These are phyloP conservation scores for Diachasmimorpha longicaudata DNA, from an alignment of 1,140 invertebrate species.

Conservation along the genomic window DNA sequence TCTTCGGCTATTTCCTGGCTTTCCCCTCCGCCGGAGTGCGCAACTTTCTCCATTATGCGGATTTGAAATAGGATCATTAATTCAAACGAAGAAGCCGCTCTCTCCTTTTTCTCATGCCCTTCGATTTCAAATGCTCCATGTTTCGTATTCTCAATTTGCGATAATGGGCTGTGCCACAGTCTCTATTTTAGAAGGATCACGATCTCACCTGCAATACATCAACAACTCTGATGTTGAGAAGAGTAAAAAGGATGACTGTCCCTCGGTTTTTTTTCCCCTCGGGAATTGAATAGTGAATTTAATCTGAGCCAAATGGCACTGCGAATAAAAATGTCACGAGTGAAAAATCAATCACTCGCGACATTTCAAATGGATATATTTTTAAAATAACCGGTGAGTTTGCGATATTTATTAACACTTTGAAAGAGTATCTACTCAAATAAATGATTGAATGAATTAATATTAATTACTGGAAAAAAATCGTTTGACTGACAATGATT, in stretches of 20 bases:
- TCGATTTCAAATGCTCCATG: slow-evolving; percentile 18
- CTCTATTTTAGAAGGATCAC: slow-evolving; percentile 24
- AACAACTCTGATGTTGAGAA: slow-evolving; percentile 32
- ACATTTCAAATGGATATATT: no score
- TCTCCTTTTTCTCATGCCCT: background rate
- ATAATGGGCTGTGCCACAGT: slow-evolving; percentile 29
- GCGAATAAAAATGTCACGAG: slow-evolving; percentile 13
- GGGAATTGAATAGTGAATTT: slow-evolving; percentile 26
- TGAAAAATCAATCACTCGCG: slow-evolving; percentile 24
- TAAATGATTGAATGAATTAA: no score
- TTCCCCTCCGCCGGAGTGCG: background rate
- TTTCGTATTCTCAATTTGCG: slow-evolving; percentile 41
- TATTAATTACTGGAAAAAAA: no score
- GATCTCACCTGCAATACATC: slow-evolving; percentile 47
- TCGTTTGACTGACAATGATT: no score
- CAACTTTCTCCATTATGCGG: slow-evolving; percentile 39
- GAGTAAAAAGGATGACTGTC: slow-evolving; percentile 27
- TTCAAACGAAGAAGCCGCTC: slow-evolving; percentile 20
- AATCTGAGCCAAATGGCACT: background rate
- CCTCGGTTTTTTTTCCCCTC: background rate
- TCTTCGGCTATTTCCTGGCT: slow-evolving; percentile 27
- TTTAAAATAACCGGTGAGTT: no score
- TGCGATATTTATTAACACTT: no score
- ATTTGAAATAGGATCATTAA: slow-evolving; percentile 38
- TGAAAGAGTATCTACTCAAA: no score